Evolutionary conservation across 2,888 invertebrate species (phyloP).

Genomic region (Acutogordius australiensis): DNA sequence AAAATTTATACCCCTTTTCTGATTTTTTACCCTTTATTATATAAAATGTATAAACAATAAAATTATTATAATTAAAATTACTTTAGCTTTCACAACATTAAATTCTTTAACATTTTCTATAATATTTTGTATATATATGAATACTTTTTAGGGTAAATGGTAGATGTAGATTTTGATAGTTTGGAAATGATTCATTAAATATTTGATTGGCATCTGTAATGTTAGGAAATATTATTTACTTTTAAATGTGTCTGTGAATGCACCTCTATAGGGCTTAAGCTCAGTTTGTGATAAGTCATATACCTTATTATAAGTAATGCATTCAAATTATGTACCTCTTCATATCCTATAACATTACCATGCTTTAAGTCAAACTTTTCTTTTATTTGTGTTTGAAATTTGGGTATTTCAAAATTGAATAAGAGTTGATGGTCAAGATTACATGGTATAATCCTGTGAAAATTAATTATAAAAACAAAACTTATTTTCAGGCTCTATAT

Average conservation of each 20-base stretch:
- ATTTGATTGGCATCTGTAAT: background rate
- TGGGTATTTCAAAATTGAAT: background rate
- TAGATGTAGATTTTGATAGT: background rate
- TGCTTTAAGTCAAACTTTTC: slow-evolving; percentile 9
- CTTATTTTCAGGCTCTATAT: slow-evolving; percentile 1
- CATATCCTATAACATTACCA: slow-evolving; percentile 3
- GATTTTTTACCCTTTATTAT: background rate
- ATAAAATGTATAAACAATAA: background rate
- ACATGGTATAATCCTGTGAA: slow-evolving; percentile 3
- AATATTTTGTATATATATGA: background rate
- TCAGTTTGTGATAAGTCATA: too few relatives aligned
- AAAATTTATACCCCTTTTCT: background rate
- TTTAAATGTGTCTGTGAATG: too few relatives aligned
- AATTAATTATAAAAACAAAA: background rate
- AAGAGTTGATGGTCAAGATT: background rate
- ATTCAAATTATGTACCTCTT: background rate
- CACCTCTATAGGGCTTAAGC: too few relatives aligned
- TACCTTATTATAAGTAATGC: background rate
- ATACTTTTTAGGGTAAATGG: background rate
- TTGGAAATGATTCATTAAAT: background rate
- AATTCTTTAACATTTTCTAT: background rate
- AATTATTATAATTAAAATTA: background rate
- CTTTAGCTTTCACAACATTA: background rate
- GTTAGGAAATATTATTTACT: background rate
- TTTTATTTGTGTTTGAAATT: slow-evolving; percentile 6